phyloP scores from a whole-genome alignment of 2,797 vertebrate species.

The Thaleichthys pacificus region DNA sequence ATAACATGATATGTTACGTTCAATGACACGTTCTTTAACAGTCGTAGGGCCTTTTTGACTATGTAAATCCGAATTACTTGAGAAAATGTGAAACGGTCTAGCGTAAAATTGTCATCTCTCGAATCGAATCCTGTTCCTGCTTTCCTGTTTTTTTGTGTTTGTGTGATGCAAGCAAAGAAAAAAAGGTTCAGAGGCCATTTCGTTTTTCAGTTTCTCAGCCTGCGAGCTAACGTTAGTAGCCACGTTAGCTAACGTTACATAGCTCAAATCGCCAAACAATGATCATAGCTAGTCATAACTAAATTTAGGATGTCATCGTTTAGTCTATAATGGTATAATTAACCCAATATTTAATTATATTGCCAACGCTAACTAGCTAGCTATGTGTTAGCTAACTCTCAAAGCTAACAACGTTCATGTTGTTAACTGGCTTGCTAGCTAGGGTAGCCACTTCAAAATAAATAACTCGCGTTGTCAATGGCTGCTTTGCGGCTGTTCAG shows the following conservation, averaged over 20 bases:
- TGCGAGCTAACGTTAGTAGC: background rate
- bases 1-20: slow-evolving; percentile 65
- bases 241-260: background rate
- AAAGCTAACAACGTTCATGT: background rate
- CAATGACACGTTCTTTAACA: slow-evolving; percentile 55
- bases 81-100: slow-evolving; percentile 45
- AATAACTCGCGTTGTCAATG: background rate
- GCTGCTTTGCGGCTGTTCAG: background rate
- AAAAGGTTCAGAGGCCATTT: slow-evolving; percentile 73
- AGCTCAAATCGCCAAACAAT: background rate
- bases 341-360: background rate
- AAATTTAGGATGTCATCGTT: background rate
- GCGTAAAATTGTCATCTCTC: slow-evolving; percentile 65
- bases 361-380: background rate
- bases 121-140: slow-evolving; percentile 74
- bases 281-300: background rate
- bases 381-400: background rate
- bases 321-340: background rate
- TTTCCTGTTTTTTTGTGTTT: slow-evolving; percentile 73
- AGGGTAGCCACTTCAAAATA: background rate
- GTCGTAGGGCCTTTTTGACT: slow-evolving; percentile 38
- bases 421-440: background rate
- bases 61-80: slow-evolving; percentile 49
- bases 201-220: slow-evolving; percentile 24
- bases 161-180: slow-evolving; percentile 47